phyloP scores from a whole-genome alignment of 1,140 invertebrate species.

The Caenorhabditis elegans region WBcel235 BX284606.5:6714001-6714500 shows the following conservation, averaged over 20 bases:
- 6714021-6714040: constrained; percentile 18
- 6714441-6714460: constrained; percentile 7
- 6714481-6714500: constrained; percentile 34
- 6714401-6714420: not conserved
- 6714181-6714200: not conserved
- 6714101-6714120: not conserved
- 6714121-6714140: not conserved
- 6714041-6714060: not conserved
- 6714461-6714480: not conserved
- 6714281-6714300: not conserved
- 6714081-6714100: not conserved
- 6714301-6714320: not conserved
- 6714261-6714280: not conserved
- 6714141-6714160: constrained; percentile 35
- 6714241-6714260: not conserved
- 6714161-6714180: constrained; percentile 12
- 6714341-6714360: not conserved
- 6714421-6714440: constrained; percentile 25
- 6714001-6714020: not conserved
- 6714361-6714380: constrained; percentile 1
- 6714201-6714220: not conserved
- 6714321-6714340: constrained; percentile 15
- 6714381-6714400: not conserved
- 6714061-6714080: constrained; percentile 21
- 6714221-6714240: not conserved